Evolutionary conservation across 2,888 invertebrate species (phyloP), one percentile per base, ranked within the genome.

Genomic region (Teleogryllus oceanicus): DNA sequence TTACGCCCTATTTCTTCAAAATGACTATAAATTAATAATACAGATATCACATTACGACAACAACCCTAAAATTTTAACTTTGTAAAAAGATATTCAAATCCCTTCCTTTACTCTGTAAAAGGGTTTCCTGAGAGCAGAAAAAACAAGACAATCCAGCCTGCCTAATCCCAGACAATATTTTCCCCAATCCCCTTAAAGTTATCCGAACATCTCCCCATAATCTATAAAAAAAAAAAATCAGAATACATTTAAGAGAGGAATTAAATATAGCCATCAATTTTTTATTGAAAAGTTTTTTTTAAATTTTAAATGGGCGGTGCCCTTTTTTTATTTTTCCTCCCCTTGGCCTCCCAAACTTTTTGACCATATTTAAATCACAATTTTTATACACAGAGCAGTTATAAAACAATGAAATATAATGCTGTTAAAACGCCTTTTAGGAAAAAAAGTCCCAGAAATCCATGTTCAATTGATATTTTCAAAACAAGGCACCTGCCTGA

Each of bases 151-250:
- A 2, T 11, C 92, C 92, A 84, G 89, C 88, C 84, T 89, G 89
- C 0, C 92, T 78, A 94, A 86, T 24, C 89, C 89, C 82, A 93
- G 89, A 0, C 94, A 77, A 94, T 87, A 82, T 90, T 86, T 87
- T 94, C 93, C 2, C 95, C 95, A 82, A 96, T 95, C 18, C 95
- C 95, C 94, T 93, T 0, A 95, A 95, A 2, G 94, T 94, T 83
- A 96, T 92, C 92, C 95, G 95, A 5, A 95, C 94, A 86, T 94
- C 92, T 0, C 92, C 92, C 87, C 79, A 93, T 4, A 87, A 74
- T 87, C 91, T 91, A 81, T 77, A 82, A 79, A 37, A 62, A 62
- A 11, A n/a, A n/a, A 18, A 2, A 62, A 62, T n/a, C 62, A 62
- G n/a, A 18, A 62, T 18, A 18, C n/a, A 62, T 18, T 10, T 11